A percentile compares a stretch with the other conserved stretches of the same genome.
phyloP scores from a whole-genome alignment of 2,888 invertebrate genomes.

The Stenchaetothrips biformis region DNA sequence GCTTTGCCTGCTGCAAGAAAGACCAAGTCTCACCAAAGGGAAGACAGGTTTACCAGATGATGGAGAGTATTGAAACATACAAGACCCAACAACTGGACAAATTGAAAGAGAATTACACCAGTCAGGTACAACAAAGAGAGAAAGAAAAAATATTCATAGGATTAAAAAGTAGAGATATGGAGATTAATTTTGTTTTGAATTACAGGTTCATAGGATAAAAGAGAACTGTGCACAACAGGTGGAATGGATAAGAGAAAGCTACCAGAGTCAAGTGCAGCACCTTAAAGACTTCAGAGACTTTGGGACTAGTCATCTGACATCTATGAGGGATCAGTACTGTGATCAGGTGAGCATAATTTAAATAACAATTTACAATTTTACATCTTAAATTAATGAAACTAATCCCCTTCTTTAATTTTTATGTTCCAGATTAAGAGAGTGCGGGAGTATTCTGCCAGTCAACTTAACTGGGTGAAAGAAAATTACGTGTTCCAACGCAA shows the following conservation, averaged over 20 bases:
- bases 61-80: conserved; percentile 86
- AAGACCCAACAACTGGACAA: conserved; percentile 84
- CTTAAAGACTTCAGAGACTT: conserved; percentile 85
- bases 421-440: conserved; percentile 75
- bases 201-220: conserved; percentile 77
- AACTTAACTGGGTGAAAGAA: conserved; percentile 89
- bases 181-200: conserved; percentile 22
- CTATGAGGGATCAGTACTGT: conserved; percentile 84
- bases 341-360: conserved; percentile 65
- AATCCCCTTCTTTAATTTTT: conserved; percentile 34
- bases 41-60: conserved; percentile 78
- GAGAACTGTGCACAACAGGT: conserved; percentile 92
- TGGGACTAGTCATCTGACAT: conserved; percentile 79
- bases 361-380: neutral
- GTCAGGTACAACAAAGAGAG: conserved; percentile 59
- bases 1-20: conserved; percentile 44
- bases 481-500: conserved; percentile 93
- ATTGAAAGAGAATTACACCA: conserved; percentile 84
- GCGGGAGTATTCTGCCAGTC: conserved; percentile 84
- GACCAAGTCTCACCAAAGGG: conserved; percentile 58
- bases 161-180: neutral
- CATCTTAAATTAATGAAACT: neutral
- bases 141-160: neutral
- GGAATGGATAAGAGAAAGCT: conserved; percentile 89
- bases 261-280: conserved; percentile 80